Evolutionary conservation across 2,888 invertebrate species (phyloP).

Genomic region (Drosophila mayaguana): DNA sequence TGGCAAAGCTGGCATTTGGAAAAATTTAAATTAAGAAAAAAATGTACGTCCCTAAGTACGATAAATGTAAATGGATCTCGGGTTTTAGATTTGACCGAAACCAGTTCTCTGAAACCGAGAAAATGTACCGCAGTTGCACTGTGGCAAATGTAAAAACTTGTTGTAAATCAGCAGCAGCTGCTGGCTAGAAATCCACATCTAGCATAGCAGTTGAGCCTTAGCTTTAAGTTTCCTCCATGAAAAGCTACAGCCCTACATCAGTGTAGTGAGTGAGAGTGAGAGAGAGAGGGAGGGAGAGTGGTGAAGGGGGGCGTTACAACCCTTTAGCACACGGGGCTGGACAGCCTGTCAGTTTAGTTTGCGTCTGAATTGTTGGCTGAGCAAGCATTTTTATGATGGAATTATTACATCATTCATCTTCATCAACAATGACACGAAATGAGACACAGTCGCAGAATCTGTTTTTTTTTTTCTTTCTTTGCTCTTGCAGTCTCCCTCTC

Average conservation of each 20-base stretch:
- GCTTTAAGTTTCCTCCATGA: conserved; percentile 56
- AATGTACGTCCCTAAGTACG: conserved; percentile 48
- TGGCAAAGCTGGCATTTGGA: conserved; percentile 52
- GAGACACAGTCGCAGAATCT: conserved; percentile 35
- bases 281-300: background rate
- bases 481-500: conserved; percentile 1
- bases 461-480: too few species aligned
- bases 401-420: conserved; percentile 81
- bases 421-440: conserved; percentile 53
- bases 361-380: conserved; percentile 52
- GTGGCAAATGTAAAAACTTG: conserved; percentile 68
- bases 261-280: background rate
- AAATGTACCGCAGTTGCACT: conserved; percentile 41
- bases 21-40: conserved; percentile 15
- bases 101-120: conserved; percentile 59
- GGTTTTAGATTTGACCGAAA: conserved; percentile 61
- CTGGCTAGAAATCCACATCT: conserved; percentile 13
- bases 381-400: conserved; percentile 75
- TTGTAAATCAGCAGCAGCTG: conserved; percentile 45
- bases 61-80: conserved; percentile 70
- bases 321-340: conserved; percentile 57
- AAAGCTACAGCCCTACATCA: conserved; percentile 30
- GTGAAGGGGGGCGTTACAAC: conserved; percentile 38
- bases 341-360: conserved; percentile 58
- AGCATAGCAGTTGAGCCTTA: conserved; percentile 26